Evolutionary conservation across 2,888 invertebrate genomes (phyloP).

Genomic region (Leptogaster cylindrica): DNA sequence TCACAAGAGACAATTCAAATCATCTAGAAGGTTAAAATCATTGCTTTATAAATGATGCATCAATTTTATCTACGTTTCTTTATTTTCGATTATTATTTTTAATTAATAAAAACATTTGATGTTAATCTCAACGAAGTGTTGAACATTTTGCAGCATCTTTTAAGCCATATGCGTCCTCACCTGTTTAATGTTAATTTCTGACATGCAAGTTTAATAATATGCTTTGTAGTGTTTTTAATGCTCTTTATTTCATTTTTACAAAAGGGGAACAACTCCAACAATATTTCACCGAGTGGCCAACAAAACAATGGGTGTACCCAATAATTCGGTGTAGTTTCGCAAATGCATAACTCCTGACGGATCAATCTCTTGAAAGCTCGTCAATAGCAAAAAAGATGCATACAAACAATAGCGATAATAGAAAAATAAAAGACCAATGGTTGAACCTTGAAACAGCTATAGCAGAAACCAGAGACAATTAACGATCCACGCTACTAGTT

Average conservation of each 20-base stretch:
- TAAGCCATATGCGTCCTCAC: too few relatives aligned
- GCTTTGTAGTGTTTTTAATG: neutral
- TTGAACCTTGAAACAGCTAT: slow-evolving; percentile 7
- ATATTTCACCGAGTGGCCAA: slow-evolving; percentile 12
- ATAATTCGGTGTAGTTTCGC: slow-evolving; percentile 26
- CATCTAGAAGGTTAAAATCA: too few relatives aligned
- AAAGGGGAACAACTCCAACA: slow-evolving; percentile 1
- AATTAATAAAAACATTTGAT: too few relatives aligned
- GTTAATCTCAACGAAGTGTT: too few relatives aligned
- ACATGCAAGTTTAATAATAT: too few relatives aligned
- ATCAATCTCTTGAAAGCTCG: slow-evolving; percentile 26
- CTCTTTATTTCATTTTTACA: slow-evolving; percentile 10
- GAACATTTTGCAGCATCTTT: too few relatives aligned
- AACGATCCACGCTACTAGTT: too few relatives aligned
- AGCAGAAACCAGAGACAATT: slow-evolving; percentile 34
- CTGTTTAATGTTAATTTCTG: too few relatives aligned
- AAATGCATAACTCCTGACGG: slow-evolving; percentile 30
- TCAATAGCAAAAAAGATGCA: slow-evolving; percentile 26
- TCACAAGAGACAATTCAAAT: too few relatives aligned
- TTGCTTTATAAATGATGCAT: too few relatives aligned
- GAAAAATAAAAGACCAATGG: neutral
- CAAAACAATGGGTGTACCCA: slow-evolving; percentile 33
- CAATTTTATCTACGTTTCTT: too few relatives aligned
- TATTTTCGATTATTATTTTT: too few relatives aligned
- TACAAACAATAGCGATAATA: slow-evolving; percentile 35